Conservation (phyloP, 2,888 invertebrate genomes). For the Andrena marginata region DNA sequence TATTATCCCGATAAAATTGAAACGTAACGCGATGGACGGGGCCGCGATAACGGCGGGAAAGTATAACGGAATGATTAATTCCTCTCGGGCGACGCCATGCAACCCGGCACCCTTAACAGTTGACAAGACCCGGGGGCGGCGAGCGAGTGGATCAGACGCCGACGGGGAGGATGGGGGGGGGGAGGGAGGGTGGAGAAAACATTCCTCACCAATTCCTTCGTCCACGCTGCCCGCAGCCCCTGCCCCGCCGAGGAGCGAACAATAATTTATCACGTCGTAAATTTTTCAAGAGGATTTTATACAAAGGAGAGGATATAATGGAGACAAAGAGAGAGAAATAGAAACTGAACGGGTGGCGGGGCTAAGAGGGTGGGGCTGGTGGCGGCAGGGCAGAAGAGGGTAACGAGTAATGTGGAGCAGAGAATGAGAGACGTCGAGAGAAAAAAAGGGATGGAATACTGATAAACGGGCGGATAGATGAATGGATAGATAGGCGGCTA, state of each 20-base stretch:
- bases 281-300: conserved; percentile 64
- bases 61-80: conserved; percentile 56
- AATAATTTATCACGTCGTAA: conserved; percentile 70
- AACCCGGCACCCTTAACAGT: conserved; percentile 17
- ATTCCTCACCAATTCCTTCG: conserved; percentile 59
- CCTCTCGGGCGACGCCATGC: conserved; percentile 31
- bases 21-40: conserved; percentile 11
- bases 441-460: conserved; percentile 11
- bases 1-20: conserved; percentile 45
- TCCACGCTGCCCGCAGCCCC: conserved; percentile 10
- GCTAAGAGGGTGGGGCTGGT: neutral
- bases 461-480: conserved; percentile 33
- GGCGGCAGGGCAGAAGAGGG: neutral
- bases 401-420: conserved; percentile 43
- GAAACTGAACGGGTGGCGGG: conserved; percentile 27
- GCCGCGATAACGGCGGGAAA: conserved; percentile 6
- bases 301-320: conserved; percentile 25
- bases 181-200: conserved; percentile 13
- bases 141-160: neutral
- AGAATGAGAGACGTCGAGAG: conserved; percentile 37
- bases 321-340: conserved; percentile 44
- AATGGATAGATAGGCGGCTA: conserved; percentile 22
- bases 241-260: conserved; percentile 34
- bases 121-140: neutral
- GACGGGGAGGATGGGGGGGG: too few relatives aligned